Base-by-base conservation (phyloP, 2,888 invertebrate genomes). In the Torymus tubicola region DNA sequence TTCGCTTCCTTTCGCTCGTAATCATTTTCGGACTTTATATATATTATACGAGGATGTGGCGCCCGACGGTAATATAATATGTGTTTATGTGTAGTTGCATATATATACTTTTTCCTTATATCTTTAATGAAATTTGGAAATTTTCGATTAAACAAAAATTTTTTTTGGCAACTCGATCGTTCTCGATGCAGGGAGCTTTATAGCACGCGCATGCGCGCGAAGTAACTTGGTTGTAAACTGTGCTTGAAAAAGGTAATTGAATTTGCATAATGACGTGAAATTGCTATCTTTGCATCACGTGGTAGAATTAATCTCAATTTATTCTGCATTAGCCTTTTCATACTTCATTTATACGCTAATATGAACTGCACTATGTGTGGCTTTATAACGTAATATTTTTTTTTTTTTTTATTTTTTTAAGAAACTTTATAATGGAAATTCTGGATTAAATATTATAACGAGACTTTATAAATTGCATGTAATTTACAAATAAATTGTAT, bases 1-100 rank as follows among this genome's bases (percentile, higher is more conserved):
- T 69, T 16, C n/a, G 2, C 18, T 42, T 18, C 53, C 14, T 55
- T 57, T 24, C 21, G 13, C 14, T 1, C 24, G 73, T 64, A 63
- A 57, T 73, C 73, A 64, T 55, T 73, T 63, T 55, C 55, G 16
- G 53, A 64, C 21, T 73, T 73, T 73, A n/a, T n/a, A n/a, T n/a
- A n/a, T n/a, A n/a, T n/a, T n/a, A n/a, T n/a, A 64, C 63, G 55
- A 63, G 55, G 55, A 70, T 58, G 5, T 50, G 58, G 14, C 18
- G 60, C n/a, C n/a, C 52, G 42, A 42, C 55, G 31, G 64, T 73
- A 73, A 73, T 73, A 73, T 64, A 64, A 73, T 11, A 55, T 24
- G 31, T 53, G 31, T 12, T 12, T 2, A 5, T n/a, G 11, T 18
- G 70, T 12, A 12, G 58, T 16, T 50, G 50, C 57, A 31, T 69